Evolutionary conservation across 1,140 invertebrate species (phyloP).

Genomic region (Ceratina australensis): DNA sequence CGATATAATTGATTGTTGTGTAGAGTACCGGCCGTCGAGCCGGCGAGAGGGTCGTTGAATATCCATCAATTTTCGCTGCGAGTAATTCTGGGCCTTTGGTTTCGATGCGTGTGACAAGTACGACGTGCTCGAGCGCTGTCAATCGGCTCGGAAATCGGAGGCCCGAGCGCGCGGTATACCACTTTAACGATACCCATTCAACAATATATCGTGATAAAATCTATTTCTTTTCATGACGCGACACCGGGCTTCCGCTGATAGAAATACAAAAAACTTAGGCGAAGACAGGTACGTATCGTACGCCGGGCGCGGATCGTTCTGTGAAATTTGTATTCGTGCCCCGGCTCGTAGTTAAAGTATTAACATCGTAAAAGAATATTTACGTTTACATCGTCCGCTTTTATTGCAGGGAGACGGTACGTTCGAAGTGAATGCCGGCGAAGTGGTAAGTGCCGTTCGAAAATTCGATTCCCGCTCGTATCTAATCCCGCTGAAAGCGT

Average conservation of each 20-base stretch:
- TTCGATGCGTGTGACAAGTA: conserved; percentile 12
- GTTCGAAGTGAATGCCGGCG: conserved; percentile 85
- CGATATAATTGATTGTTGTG: conserved; percentile 6
- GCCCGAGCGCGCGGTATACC: neutral
- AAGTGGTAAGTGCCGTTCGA: conserved; percentile 81
- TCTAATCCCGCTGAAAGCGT: too few species aligned
- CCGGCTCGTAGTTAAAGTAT: neutral
- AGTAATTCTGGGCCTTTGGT: conserved; percentile 20
- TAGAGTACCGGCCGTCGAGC: neutral
- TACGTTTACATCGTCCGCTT: conserved; percentile 21
- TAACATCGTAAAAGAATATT: neutral
- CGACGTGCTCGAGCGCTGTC: neutral
- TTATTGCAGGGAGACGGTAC: conserved; percentile 88
- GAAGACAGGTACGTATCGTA: conserved; percentile 87
- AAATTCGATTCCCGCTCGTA: neutral
- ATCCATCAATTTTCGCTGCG: conserved; percentile 10
- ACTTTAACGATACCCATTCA: conserved; percentile 6
- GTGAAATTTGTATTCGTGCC: neutral
- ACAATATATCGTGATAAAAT: conserved; percentile 55
- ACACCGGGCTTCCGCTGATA: conserved; percentile 73
- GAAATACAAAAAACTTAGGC: conserved; percentile 94
- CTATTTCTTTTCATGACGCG: conserved; percentile 61
- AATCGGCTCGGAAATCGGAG: conserved; percentile 11
- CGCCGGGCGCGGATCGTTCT: neutral
- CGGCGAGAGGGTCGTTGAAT: conserved; percentile 15